Base-by-base conservation (phyloP, 1,140 invertebrate genomes). In the Bombus soroeensis region DNA sequence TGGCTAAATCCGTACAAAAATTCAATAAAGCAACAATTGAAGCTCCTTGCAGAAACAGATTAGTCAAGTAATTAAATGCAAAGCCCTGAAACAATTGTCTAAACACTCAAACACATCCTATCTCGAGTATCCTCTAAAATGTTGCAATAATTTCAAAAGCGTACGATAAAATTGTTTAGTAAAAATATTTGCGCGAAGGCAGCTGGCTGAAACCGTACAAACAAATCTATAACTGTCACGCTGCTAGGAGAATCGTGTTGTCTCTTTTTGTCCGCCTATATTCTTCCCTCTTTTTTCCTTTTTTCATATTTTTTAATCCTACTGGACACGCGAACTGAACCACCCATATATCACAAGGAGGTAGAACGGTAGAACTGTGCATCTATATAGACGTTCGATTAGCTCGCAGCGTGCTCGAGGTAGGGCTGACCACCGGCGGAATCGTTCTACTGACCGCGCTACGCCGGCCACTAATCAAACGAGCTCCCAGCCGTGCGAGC, bases 401-500 rank as follows among this genome's bases (percentile, higher is more conserved):
- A 87, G 68, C 84, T 75, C 3, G 71, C 25, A 68, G 62, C 73
- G 78, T 70, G 34, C 57, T 83, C 77, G 79, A 80, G 41, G 25
- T 57, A 41, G 28, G 91, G 81, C 88, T 91, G 92, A 90, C 91
- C 89, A 88, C 78, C 85, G 87, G 71, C 85, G 68, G 87, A 89
- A 92, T 89, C 85, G 85, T 91, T 92, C 89, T 91, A 92, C 92
- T 92, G 87, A 78, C 78, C 89, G 75, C 88, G 37, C 43, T 41
- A 66, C 78, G 78, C 39, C 83, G n/a, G 47, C 68, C 43, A 68
- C 47, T 81, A 85, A 85, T 85, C 84, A 81, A 85, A 85, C 84
- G 79, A 74, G 84, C 59, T 85, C 59, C 41, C 22, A 64, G 34
- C 59, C 53, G 68, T 43, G 53, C 34, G 28, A 62, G 53, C 80